Conservation (phyloP, 1,140 invertebrate genomes). For the Phymorhynchus buccinoides region DNA sequence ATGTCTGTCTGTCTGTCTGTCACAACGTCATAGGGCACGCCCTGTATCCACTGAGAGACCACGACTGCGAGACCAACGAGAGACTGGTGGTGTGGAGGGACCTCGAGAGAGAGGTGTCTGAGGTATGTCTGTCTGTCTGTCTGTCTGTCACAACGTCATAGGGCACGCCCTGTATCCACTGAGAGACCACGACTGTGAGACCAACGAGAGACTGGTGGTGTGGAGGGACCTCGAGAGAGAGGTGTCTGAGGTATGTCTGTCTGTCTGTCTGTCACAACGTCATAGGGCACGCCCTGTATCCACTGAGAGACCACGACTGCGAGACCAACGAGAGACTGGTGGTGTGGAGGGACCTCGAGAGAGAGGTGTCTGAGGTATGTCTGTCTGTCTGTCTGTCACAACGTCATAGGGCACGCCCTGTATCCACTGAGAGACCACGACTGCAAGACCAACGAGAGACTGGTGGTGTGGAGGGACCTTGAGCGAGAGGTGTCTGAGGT, state of each 20-base stretch:
- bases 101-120: constrained; percentile 68
- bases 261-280: too few species aligned
- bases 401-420: constrained; percentile 82
- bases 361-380: constrained; percentile 70
- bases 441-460: constrained; percentile 67
- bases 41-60: constrained; percentile 80
- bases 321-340: constrained; percentile 69
- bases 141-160: too few species aligned
- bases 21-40: constrained; percentile 83
- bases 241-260: too few species aligned
- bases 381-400: too few species aligned
- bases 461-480: constrained; percentile 71
- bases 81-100: constrained; percentile 70
- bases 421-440: constrained; percentile 80
- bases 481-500: constrained; percentile 70
- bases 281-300: constrained; percentile 82
- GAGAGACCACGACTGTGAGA: too few species aligned
- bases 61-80: constrained; percentile 71
- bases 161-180: too few species aligned
- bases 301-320: constrained; percentile 78
- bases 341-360: constrained; percentile 70
- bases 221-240: too few species aligned
- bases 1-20: constrained; percentile 80
- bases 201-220: too few species aligned
- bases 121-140: constrained; percentile 57